Conservation (phyloP, 2,797 vertebrate genomes). For the Kryptopterus vitreolus region DNA sequence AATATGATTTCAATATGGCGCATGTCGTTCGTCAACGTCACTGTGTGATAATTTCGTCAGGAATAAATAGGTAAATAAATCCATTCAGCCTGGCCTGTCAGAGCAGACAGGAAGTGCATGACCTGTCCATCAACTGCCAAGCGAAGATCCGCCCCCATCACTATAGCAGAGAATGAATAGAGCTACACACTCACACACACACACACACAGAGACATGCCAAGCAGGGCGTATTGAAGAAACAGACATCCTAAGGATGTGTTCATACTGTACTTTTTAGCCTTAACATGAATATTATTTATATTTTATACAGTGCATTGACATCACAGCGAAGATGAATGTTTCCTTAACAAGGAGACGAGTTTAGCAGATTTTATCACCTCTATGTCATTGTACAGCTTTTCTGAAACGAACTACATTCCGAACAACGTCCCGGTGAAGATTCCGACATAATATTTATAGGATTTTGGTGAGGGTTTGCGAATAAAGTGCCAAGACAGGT, state of each 20-base stretch:
- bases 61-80: slow-evolving; percentile 27
- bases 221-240: neutral
- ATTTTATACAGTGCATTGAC: neutral
- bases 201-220: neutral
- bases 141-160: neutral
- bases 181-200: neutral
- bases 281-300: neutral
- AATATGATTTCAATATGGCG: slow-evolving; percentile 42
- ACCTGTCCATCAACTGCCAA: slow-evolving; percentile 34
- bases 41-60: slow-evolving; percentile 37
- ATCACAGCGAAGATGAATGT: neutral
- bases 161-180: neutral
- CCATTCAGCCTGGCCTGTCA: slow-evolving; percentile 10
- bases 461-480: neutral
- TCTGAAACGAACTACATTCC: neutral
- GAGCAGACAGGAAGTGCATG: neutral
- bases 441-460: neutral
- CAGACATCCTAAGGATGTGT: slow-evolving; percentile 6
- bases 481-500: neutral
- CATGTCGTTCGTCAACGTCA: slow-evolving; percentile 21
- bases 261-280: slow-evolving; percentile 10
- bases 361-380: neutral
- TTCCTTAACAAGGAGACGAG: neutral
- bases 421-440: neutral
- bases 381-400: neutral